Conservation (phyloP, 2,797 vertebrate genomes). For the Orestias chungarensis region DNA sequence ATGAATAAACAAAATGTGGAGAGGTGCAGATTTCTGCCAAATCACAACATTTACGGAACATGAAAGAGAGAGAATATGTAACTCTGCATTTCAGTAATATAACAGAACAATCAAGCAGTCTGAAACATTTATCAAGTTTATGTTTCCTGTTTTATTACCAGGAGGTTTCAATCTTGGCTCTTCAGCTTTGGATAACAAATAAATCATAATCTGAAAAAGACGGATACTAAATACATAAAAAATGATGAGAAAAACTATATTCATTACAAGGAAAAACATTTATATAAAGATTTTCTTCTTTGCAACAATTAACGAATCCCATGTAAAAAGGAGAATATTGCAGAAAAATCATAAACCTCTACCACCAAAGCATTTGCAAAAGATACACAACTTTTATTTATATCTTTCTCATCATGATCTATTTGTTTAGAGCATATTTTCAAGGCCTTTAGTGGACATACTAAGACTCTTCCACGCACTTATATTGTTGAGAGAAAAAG, state of each 20-base stretch:
- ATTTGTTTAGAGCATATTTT: not conserved
- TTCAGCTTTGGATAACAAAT: too few relatives aligned
- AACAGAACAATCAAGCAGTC: not conserved
- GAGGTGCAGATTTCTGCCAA: not conserved
- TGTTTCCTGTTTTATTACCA: too few relatives aligned
- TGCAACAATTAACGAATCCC: not conserved
- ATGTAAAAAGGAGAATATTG: too few relatives aligned
- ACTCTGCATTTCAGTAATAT: not conserved
- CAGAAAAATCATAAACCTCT: too few relatives aligned
- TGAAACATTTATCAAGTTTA: not conserved
- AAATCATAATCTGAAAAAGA: not conserved
- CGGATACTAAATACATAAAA: not conserved
- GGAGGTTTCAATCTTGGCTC: too few relatives aligned
- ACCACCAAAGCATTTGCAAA: too few relatives aligned
- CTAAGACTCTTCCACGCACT: not conserved
- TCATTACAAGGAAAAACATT: not conserved
- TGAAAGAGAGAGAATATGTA: not conserved
- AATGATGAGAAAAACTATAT: not conserved
- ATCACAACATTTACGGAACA: not conserved
- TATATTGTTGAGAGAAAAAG: not conserved
- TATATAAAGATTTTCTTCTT: not conserved
- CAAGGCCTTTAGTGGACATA: too few relatives aligned
- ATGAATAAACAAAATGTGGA: not conserved
- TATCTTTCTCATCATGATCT: not conserved
- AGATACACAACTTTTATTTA: not conserved